Percentiles rank a stretch among this genome's conserved stretches.
Evolutionary conservation across 2,888 invertebrate genomes (phyloP).

Genomic region (Onthophagus sagittarius): DNA sequence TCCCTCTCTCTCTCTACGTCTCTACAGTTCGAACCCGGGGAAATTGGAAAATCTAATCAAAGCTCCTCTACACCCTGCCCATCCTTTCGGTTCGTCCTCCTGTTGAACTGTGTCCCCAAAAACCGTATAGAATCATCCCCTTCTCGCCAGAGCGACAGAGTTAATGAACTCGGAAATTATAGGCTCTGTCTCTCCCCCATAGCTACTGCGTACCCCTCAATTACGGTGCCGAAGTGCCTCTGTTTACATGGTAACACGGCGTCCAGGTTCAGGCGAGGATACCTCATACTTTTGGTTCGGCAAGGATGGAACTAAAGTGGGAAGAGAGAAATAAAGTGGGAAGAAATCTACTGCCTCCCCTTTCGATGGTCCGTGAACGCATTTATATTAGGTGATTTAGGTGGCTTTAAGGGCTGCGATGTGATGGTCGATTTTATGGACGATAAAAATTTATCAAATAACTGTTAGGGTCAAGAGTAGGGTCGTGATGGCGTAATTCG

Average conservation of each 20-base stretch:
- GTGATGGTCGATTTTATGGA: not conserved
- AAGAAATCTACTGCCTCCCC: not conserved
- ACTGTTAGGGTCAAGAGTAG: not conserved
- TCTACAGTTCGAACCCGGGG: not conserved
- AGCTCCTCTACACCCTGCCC: not conserved
- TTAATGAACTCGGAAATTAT: constrained; percentile 14
- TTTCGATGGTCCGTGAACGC: not conserved
- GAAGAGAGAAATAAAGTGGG: not conserved
- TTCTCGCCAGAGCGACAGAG: not conserved
- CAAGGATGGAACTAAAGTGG: not conserved
- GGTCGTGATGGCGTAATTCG: not conserved
- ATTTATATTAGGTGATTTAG: not conserved
- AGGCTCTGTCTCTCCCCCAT: constrained; percentile 8
- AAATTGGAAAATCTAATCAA: constrained; percentile 15
- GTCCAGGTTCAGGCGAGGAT: not conserved
- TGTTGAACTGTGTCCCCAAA: constrained; percentile 3
- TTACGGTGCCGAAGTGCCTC: constrained; percentile 4
- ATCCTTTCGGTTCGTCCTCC: not conserved
- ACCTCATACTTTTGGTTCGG: not conserved
- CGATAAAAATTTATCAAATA: not conserved
- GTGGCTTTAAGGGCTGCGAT: not conserved
- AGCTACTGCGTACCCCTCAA: constrained; percentile 12
- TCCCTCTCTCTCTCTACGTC: not conserved
- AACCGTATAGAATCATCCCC: not conserved
- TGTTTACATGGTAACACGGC: constrained; percentile 14